Percentiles rank a stretch among this genome's conserved stretches.
Conservation (phyloP, 2,797 vertebrate genomes). For the Phoxinus dragarum region DNA sequence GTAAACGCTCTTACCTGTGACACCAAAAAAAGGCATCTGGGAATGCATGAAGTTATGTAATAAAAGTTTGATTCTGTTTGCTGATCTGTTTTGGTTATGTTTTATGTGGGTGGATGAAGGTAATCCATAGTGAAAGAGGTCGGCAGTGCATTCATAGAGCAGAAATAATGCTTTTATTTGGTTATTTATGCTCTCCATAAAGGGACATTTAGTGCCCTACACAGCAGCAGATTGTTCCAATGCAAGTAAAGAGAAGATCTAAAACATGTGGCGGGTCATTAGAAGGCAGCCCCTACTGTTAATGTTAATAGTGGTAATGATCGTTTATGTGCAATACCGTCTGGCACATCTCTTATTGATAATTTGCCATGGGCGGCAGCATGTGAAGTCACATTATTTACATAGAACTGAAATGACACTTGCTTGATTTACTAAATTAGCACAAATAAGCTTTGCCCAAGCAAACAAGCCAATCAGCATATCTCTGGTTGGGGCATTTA, state of each 20-base stretch:
- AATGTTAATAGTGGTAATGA: slow-evolving; percentile 45
- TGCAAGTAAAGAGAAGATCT: slow-evolving; percentile 35
- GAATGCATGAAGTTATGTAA: not conserved
- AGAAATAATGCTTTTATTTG: slow-evolving; percentile 62
- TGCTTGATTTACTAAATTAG: slow-evolving; percentile 39
- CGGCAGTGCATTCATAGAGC: slow-evolving; percentile 52
- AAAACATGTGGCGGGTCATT: slow-evolving; percentile 50
- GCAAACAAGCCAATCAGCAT: not conserved
- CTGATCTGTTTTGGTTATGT: slow-evolving; percentile 19
- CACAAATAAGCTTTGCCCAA: not conserved
- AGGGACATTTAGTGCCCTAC: slow-evolving; percentile 48
- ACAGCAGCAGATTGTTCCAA: slow-evolving; percentile 41
- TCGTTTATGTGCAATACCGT: slow-evolving; percentile 21
- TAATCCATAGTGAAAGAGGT: slow-evolving; percentile 55
- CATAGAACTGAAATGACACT: slow-evolving; percentile 3
- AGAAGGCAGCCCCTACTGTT: slow-evolving; percentile 46
- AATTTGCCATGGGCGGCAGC: slow-evolving; percentile 18
- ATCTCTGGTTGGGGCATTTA: slow-evolving; percentile 7
- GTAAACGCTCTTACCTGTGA: slow-evolving; percentile 23
- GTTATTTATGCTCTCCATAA: slow-evolving; percentile 59
- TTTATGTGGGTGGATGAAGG: slow-evolving; percentile 53
- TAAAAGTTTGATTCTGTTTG: not conserved
- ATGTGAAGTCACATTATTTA: slow-evolving; percentile 31
- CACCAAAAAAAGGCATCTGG: not conserved
- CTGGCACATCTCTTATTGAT: slow-evolving; percentile 30